phyloP scores from a whole-genome alignment of 2,797 vertebrate genomes.

The Dallia pectoralis region DNA sequence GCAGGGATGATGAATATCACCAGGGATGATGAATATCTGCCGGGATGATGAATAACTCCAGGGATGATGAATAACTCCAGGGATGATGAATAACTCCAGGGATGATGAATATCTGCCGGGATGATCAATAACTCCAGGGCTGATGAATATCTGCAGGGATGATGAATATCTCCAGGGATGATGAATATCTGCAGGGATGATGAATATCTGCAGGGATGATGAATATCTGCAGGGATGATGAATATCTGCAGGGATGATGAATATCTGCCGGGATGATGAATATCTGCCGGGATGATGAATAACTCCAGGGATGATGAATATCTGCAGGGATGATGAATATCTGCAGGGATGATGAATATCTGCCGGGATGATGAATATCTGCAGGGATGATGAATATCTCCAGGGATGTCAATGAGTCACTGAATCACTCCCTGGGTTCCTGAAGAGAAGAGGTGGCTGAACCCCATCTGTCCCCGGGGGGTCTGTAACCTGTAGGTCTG shows the following conservation, averaged over 20 bases:
- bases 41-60: background rate
- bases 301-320: background rate
- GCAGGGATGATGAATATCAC: background rate
- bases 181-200: background rate
- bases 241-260: background rate
- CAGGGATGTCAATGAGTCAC: constrained; percentile 12
- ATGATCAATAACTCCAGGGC: background rate
- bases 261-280: background rate
- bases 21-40: background rate
- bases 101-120: constrained; percentile 2
- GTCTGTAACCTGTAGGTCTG: too few species aligned
- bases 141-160: background rate
- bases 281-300: background rate
- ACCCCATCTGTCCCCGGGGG: too few species aligned
- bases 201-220: background rate
- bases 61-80: background rate
- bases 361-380: constrained; percentile 5
- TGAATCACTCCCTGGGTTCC: constrained; percentile 39
- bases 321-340: background rate
- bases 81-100: constrained; percentile 1
- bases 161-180: constrained; percentile 2
- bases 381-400: constrained; percentile 4
- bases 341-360: background rate
- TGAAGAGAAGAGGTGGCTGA: constrained; percentile 30
- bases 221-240: background rate